These are phyloP conservation scores for Chironomus riparius DNA, from an alignment of 2,888 invertebrate species.

Conservation along the genomic window DNA sequence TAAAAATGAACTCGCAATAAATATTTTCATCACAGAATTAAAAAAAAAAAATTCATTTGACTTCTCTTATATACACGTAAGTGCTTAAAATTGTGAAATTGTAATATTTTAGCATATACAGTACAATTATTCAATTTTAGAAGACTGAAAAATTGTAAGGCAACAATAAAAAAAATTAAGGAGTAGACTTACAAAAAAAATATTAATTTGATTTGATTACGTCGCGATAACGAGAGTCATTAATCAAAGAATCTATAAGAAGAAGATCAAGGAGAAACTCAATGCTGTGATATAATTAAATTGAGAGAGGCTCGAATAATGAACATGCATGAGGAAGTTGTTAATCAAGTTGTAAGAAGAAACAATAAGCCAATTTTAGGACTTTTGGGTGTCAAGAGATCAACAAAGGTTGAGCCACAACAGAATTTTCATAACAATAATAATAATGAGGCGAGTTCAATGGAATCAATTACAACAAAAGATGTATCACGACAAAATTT, in stretches of 20 bases:
- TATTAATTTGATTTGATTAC: slow-evolving; percentile 14
- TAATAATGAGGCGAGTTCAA: neutral
- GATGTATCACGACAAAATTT: neutral
- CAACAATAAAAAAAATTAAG: neutral
- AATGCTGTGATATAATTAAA: slow-evolving; percentile 24
- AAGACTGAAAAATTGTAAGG: slow-evolving; percentile 16
- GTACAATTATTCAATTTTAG: neutral
- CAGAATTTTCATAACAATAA: neutral
- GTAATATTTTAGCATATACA: neutral
- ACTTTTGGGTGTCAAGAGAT: slow-evolving; percentile 33
- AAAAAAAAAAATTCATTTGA: neutral
- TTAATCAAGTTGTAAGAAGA: slow-evolving; percentile 10
- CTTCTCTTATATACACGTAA: neutral
- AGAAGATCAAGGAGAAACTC: neutral
- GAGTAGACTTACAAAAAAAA: neutral
- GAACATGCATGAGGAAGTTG: slow-evolving; percentile 12
- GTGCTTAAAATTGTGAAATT: neutral
- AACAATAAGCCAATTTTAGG: slow-evolving; percentile 13
- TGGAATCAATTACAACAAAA: neutral
- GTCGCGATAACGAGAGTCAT: neutral
- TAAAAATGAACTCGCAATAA: neutral
- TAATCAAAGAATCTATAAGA: neutral
- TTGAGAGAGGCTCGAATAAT: neutral
- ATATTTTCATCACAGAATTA: neutral
- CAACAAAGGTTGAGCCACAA: slow-evolving; percentile 41